Base-by-base conservation (phyloP, 2,797 vertebrate species). In the Chelon labrosus region DNA sequence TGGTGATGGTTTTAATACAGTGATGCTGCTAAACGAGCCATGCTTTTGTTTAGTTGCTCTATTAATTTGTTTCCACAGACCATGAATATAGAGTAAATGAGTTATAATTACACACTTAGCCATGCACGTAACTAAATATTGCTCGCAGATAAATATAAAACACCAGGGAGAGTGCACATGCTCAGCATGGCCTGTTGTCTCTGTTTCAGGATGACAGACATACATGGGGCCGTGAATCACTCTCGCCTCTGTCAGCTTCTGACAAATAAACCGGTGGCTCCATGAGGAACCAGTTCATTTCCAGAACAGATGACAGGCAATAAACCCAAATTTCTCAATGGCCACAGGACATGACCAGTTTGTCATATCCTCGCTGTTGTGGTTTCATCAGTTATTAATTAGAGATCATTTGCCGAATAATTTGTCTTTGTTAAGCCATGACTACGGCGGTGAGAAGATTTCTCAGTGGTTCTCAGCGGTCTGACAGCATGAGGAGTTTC, bases 161-260 rank as follows among this genome's bases (percentile, higher is more conserved):
- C 60, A 55, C 7, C 17, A 22, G 60, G 54, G 49, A 11, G 13
- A 70, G 53, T 61, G 59, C 65, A 65, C 65, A 73, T 59, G 70
- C 58, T 85, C 73, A 77, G 77, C 73, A 79, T 70, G 72, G 46
- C 72, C 54, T 73, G 67, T 82, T 62, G 14, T 64, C 61, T 78
- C 47, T 16, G 44, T 64, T 80, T 70, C 62, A 65, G 73, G 12
- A 31, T 80, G 79, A 76, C 64, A 79, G 75, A 81, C 66, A 56
- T 46, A 46, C 78, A 69, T 68, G 71, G 51, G 42, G 38, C 65
- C 31, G 1, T 76, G 72, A 83, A 80, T 88, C 80, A 78, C 81
- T 78, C 76, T 39, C 73, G 67, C 22, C 17, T 39, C 67, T 52
- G 73, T 78, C 67, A 37, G 53, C 69, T 27, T 65, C 80, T 67